Conservation (phyloP, 23 tunicate genomes). For the Trididemnum clinides region DNA sequence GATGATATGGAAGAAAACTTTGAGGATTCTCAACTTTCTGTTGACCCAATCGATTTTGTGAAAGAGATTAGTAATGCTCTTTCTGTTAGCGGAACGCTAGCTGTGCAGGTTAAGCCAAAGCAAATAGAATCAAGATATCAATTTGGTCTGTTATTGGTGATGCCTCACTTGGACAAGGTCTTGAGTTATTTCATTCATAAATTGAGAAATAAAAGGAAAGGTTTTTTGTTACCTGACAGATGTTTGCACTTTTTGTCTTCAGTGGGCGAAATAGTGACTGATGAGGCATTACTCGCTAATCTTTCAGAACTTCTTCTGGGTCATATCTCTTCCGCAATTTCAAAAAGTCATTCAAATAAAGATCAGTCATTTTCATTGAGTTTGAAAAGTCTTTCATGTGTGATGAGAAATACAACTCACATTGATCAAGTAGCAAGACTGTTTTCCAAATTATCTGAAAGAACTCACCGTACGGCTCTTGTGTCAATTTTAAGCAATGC, state of each 20-base stretch:
- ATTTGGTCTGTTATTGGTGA: constrained; percentile 20
- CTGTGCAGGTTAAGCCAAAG: background rate
- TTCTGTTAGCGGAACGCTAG: background rate
- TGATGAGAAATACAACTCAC: constrained; percentile 26
- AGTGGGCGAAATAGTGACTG: constrained; percentile 31
- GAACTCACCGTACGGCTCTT: constrained; percentile 45
- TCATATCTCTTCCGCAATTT: constrained; percentile 32
- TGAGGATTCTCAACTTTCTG: background rate
- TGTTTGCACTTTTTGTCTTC: constrained; percentile 25
- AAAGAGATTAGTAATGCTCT: background rate
- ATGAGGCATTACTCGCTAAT: constrained; percentile 25
- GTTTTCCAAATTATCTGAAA: constrained; percentile 49
- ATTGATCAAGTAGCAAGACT: constrained; percentile 44
- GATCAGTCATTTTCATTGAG: constrained; percentile 8
- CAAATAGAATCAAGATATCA: background rate
- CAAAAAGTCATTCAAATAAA: background rate
- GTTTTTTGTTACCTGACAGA: constrained; percentile 10
- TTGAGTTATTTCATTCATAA: constrained; percentile 22
- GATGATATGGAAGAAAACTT: constrained; percentile 16
- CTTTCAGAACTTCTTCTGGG: constrained; percentile 59
- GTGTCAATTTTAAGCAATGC: constrained; percentile 50
- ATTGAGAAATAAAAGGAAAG: constrained; percentile 27
- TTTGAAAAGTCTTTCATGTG: constrained; percentile 40
- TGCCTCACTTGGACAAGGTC: constrained; percentile 35
- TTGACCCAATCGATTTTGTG: background rate